phyloP scores from a whole-genome alignment of 2,888 invertebrate genomes.

The Conus canariensis region DNA sequence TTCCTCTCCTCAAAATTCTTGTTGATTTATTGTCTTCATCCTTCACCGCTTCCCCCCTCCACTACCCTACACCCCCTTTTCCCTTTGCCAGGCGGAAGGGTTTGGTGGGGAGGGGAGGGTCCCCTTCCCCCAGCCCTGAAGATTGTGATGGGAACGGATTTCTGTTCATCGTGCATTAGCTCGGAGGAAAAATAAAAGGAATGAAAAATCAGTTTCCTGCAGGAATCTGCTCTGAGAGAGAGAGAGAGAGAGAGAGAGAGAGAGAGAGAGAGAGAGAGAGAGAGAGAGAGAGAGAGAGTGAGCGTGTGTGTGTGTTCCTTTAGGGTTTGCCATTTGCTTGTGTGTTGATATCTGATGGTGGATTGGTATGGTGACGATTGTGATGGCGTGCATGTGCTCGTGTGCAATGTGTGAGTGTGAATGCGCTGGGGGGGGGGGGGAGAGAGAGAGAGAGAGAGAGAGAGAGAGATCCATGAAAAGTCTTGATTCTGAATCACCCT shows the following conservation, averaged over 20 bases:
- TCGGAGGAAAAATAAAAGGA: background rate
- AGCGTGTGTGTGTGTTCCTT: no score
- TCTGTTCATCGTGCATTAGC: background rate
- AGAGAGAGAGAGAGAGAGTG: background rate
- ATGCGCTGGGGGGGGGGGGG: no score
- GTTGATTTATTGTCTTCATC: background rate
- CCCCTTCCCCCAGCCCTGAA: background rate
- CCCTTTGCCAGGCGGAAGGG: background rate
- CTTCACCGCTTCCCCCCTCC: background rate
- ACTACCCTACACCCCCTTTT: background rate
- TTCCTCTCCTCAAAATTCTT: background rate
- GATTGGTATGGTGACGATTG: background rate
- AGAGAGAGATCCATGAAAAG: background rate
- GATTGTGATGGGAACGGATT: background rate
- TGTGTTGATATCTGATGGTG: no score
- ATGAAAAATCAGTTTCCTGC: background rate
- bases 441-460: background rate
- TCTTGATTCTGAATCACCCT: background rate
- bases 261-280: constrained; percentile 9
- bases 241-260: background rate
- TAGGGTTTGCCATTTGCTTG: no score
- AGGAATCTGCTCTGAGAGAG: background rate
- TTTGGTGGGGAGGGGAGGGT: background rate
- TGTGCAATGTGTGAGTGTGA: background rate
- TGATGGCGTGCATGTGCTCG: background rate